Evolutionary conservation across 2,888 invertebrate genomes (phyloP).

Genomic region (Drosophila monieri): DNA sequence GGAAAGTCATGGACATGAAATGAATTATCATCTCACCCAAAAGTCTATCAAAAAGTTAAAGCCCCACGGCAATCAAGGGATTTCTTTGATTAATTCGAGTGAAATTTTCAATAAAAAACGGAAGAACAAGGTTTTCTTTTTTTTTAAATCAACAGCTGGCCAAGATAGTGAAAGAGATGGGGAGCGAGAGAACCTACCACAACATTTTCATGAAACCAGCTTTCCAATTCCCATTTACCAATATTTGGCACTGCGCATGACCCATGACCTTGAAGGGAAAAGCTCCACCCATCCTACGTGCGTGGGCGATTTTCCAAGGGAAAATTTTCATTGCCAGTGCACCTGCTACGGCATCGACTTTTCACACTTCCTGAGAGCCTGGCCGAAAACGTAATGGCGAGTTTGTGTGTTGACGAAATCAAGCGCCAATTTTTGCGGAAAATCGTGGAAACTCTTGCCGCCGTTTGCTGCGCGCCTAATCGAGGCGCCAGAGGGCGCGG

Average conservation of each 20-base stretch:
- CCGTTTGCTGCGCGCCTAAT: slow-evolving; percentile 68
- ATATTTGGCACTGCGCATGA: slow-evolving; percentile 69
- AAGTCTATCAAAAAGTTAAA: slow-evolving; percentile 1
- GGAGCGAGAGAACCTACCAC: slow-evolving; percentile 63
- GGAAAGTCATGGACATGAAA: slow-evolving; percentile 66
- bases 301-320: slow-evolving; percentile 22
- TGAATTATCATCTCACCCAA: slow-evolving; percentile 65
- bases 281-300: slow-evolving; percentile 11
- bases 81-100: slow-evolving; percentile 44
- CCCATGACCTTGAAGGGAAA: slow-evolving; percentile 74
- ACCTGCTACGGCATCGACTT: slow-evolving; percentile 12
- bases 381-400: slow-evolving; percentile 77
- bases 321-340: slow-evolving; percentile 18
- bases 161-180: slow-evolving; percentile 4
- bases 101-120: slow-evolving; percentile 50
- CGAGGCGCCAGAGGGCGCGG: slow-evolving; percentile 78
- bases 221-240: slow-evolving; percentile 20
- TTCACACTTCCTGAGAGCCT: slow-evolving; percentile 62
- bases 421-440: slow-evolving; percentile 63
- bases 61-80: background rate
- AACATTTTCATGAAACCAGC: slow-evolving; percentile 45
- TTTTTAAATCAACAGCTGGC: slow-evolving; percentile 61
- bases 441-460: slow-evolving; percentile 4
- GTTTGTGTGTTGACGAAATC: slow-evolving; percentile 75
- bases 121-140: slow-evolving; percentile 35